These are phyloP conservation scores for Plebejus anna DNA, from an alignment of 2,888 invertebrate genomes.

Conservation along the genomic window DNA sequence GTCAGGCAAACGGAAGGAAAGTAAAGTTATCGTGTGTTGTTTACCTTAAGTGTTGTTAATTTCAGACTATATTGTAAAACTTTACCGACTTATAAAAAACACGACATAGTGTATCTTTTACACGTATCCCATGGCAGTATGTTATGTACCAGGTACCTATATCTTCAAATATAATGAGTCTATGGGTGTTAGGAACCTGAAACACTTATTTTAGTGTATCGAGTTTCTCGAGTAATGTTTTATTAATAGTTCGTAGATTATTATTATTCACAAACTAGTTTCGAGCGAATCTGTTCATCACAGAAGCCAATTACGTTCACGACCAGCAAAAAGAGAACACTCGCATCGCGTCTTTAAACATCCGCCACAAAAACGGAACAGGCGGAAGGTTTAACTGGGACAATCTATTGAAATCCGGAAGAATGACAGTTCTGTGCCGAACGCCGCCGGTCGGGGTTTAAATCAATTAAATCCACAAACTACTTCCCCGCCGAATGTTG, in stretches of 20 bases:
- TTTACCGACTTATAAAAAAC: background rate
- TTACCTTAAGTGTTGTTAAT: background rate
- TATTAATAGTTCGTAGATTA: background rate
- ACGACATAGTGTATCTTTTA: background rate
- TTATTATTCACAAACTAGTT: background rate
- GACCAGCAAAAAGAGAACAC: background rate
- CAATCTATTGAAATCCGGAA: slow-evolving; percentile 30
- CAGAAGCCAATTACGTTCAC: background rate
- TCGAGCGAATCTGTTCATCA: background rate
- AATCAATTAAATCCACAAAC: slow-evolving; percentile 30
- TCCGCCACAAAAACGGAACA: slow-evolving; percentile 29
- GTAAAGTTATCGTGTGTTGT: background rate
- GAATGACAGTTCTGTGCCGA: slow-evolving; percentile 30
- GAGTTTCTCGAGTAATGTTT: background rate
- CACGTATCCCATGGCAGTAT: background rate
- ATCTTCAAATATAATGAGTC: background rate
- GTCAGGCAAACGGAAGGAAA: background rate
- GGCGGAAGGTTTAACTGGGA: slow-evolving; percentile 30
- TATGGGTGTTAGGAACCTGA: background rate
- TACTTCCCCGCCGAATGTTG: slow-evolving; percentile 17
- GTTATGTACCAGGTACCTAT: background rate
- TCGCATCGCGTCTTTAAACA: slow-evolving; percentile 26
- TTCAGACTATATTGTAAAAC: background rate
- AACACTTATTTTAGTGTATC: background rate
- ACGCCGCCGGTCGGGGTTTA: slow-evolving; percentile 26